These are phyloP conservation scores for Aradophagus sp. DNA, from an alignment of 1,140 invertebrate genomes.

Conservation along the genomic window DNA sequence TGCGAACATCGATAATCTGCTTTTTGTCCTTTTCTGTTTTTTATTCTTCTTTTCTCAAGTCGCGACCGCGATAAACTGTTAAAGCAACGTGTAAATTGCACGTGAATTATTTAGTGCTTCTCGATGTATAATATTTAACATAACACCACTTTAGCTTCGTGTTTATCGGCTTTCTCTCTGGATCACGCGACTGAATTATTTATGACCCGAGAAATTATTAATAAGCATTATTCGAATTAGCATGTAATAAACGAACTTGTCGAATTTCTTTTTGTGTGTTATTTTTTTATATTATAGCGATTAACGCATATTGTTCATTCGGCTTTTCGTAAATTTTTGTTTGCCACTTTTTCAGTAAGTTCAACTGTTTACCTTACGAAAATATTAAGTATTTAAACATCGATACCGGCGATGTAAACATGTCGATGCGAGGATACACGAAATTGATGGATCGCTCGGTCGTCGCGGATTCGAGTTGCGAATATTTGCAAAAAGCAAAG, in stretches of 20 bases:
- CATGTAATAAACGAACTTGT: too few species aligned
- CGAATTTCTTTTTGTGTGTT: too few species aligned
- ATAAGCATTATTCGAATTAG: too few species aligned
- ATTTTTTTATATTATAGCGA: neutral
- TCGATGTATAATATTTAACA: constrained; percentile 22
- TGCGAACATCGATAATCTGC: constrained; percentile 25
- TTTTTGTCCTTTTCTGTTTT: neutral
- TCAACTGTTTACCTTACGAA: constrained; percentile 14
- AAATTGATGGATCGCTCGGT: constrained; percentile 35
- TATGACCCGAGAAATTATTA: constrained; percentile 4
- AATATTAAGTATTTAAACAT: constrained; percentile 26
- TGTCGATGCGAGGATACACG: constrained; percentile 16
- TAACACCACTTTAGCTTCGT: constrained; percentile 8
- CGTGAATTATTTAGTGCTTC: constrained; percentile 38
- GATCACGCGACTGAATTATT: constrained; percentile 27
- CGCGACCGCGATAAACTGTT: constrained; percentile 20
- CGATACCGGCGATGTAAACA: constrained; percentile 22
- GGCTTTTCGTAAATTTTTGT: neutral
- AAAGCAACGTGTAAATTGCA: constrained; percentile 19
- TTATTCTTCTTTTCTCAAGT: too few species aligned
- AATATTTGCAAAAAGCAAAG: constrained; percentile 39
- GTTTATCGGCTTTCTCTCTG: constrained; percentile 27
- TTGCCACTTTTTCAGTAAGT: neutral
- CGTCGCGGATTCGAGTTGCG: constrained; percentile 14
- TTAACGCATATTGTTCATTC: neutral